Evolutionary conservation across 2,113 vertebrate genomes (phyloP).

Genomic region (Epinephelus moara): DNA sequence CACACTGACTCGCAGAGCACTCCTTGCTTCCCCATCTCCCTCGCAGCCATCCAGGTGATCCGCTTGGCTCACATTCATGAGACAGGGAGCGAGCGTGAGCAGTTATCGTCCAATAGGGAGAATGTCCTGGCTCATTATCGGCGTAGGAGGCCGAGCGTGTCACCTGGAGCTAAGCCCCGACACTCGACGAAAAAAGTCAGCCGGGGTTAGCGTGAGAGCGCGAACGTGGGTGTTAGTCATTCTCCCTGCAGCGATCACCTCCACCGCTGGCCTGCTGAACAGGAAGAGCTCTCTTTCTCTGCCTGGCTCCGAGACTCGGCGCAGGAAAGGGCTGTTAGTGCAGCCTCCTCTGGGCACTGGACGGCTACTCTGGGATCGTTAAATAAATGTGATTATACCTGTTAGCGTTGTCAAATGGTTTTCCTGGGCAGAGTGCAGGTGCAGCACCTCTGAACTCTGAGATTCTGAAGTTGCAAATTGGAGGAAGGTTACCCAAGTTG

Average conservation of each 20-base stretch:
- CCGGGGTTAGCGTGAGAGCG: slow-evolving; percentile 74
- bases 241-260: slow-evolving; percentile 77
- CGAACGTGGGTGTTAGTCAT: slow-evolving; percentile 78
- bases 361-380: slow-evolving; percentile 61
- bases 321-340: slow-evolving; percentile 58
- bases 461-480: not conserved
- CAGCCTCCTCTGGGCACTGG: slow-evolving; percentile 56
- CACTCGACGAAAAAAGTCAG: slow-evolving; percentile 81
- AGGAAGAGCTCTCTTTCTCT: slow-evolving; percentile 44
- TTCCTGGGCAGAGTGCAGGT: slow-evolving; percentile 60
- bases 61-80: slow-evolving; percentile 81
- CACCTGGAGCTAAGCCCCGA: slow-evolving; percentile 82
- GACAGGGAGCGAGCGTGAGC: slow-evolving; percentile 80
- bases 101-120: slow-evolving; percentile 84
- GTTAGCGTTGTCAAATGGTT: slow-evolving; percentile 55
- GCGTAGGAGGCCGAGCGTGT: slow-evolving; percentile 81
- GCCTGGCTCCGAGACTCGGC: slow-evolving; percentile 47
- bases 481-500: not conserved
- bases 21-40: slow-evolving; percentile 58
- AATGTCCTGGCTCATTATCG: slow-evolving; percentile 85
- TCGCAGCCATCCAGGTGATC: slow-evolving; percentile 89
- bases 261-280: slow-evolving; percentile 54
- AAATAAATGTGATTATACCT: slow-evolving; percentile 75
- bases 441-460: slow-evolving; percentile 39
- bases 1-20: slow-evolving; percentile 44